phyloP scores from a whole-genome alignment of 30 jellyfish, hydroid and myxozoan species.

The Cassiopea xamachana region DNA sequence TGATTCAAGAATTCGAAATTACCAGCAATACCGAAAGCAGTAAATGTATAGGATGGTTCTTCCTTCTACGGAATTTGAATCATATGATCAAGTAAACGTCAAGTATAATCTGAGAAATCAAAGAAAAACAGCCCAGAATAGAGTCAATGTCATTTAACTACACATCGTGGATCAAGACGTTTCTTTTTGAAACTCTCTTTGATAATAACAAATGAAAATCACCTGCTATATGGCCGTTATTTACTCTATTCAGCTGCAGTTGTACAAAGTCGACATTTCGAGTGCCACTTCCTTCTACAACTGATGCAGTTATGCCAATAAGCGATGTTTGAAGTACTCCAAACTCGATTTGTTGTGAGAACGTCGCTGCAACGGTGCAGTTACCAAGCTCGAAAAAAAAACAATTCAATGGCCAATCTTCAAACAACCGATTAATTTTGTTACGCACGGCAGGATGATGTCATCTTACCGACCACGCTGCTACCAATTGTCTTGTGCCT shows the following conservation, averaged over 20 bases:
- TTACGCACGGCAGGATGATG: conserved; percentile 38
- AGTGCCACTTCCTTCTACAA: not conserved
- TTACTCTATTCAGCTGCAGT: not conserved
- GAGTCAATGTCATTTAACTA: not conserved
- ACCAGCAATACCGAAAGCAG: too few species aligned
- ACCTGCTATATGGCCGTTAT: conserved; percentile 10
- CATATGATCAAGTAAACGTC: too few species aligned
- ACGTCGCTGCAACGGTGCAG: not conserved
- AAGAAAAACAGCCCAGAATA: not conserved
- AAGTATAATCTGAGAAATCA: not conserved
- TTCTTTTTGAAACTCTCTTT: not conserved
- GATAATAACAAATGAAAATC: not conserved
- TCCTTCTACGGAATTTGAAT: too few species aligned
- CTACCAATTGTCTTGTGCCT: not conserved
- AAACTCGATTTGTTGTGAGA: not conserved
- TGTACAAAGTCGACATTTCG: not conserved
- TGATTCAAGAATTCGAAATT: too few species aligned
- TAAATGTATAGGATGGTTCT: too few species aligned
- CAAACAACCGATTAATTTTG: conserved; percentile 24
- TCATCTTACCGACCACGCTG: conserved; percentile 29
- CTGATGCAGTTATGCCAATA: not conserved
- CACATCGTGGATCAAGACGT: not conserved
- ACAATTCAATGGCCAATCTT: not conserved
- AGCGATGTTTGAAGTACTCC: not conserved
- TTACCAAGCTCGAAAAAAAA: not conserved